These are phyloP conservation scores for Toxostoma redivivum DNA, from an alignment of 2,113 vertebrate species.

Conservation along the genomic window DNA sequence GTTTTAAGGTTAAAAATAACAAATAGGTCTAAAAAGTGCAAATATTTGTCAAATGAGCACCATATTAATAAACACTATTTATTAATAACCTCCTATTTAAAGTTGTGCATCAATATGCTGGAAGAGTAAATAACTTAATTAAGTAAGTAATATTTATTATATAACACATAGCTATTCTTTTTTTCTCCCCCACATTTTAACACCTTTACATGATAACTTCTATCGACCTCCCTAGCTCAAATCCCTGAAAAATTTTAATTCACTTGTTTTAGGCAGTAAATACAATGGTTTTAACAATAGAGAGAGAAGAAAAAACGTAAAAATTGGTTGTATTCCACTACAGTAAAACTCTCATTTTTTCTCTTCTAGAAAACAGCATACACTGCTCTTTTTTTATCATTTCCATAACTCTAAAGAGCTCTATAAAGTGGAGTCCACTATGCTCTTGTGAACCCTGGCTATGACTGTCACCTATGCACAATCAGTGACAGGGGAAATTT, in stretches of 20 bases:
- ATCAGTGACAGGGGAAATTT: background rate
- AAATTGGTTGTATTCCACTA: background rate
- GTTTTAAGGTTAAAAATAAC: background rate
- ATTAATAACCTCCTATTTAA: background rate
- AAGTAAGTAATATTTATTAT: background rate
- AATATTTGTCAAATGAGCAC: background rate
- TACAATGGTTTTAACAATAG: background rate
- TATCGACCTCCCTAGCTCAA: background rate
- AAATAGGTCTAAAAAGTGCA: background rate
- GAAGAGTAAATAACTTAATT: background rate
- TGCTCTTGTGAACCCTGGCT: background rate
- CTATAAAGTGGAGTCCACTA: background rate
- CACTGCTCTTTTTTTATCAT: background rate
- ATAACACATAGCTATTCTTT: background rate
- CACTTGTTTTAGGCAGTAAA: background rate
- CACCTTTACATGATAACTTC: background rate
- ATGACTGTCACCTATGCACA: fast-evolving
- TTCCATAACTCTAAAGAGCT: background rate
- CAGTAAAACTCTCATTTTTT: background rate
- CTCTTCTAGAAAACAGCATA: background rate
- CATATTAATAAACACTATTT: background rate
- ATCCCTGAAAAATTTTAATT: background rate
- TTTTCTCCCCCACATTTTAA: background rate
- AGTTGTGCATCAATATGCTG: background rate
- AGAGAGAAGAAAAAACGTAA: background rate